phyloP scores from a whole-genome alignment of 2,113 vertebrate species.

The Sapajus apella region DNA sequence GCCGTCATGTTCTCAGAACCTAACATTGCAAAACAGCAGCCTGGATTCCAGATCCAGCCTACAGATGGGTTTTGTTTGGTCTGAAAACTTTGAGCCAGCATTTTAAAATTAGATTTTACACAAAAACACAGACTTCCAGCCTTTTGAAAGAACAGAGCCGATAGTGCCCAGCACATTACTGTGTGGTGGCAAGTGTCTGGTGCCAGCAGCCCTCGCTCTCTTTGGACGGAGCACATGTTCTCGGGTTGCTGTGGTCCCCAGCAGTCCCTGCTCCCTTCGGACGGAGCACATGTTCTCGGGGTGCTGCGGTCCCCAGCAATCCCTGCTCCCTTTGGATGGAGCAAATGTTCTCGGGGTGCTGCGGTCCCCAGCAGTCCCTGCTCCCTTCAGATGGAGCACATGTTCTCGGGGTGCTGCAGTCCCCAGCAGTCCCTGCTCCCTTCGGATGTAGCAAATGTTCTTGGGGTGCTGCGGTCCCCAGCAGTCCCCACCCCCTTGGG shows the following conservation, averaged over 20 bases:
- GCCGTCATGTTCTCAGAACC: background rate
- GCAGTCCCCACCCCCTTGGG: rapidly evolving
- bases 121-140: background rate
- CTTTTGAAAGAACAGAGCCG: background rate
- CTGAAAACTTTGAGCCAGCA: background rate
- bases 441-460: too few relatives aligned
- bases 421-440: background rate
- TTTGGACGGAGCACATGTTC: background rate
- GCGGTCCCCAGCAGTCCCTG: rapidly evolving
- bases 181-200: background rate
- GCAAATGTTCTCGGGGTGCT: rapidly evolving
- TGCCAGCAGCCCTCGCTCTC: too few relatives aligned
- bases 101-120: background rate
- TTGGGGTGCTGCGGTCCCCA: too few relatives aligned
- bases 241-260: too few relatives aligned
- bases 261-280: rapidly evolving
- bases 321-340: background rate
- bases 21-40: background rate
- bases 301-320: too few relatives aligned
- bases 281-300: background rate
- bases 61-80: background rate
- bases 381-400: rapidly evolving
- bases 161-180: rapidly evolving
- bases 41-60: background rate
- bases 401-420: background rate